Base-by-base conservation (phyloP, 2,888 invertebrate genomes). In the Polyommatus icarus region DNA sequence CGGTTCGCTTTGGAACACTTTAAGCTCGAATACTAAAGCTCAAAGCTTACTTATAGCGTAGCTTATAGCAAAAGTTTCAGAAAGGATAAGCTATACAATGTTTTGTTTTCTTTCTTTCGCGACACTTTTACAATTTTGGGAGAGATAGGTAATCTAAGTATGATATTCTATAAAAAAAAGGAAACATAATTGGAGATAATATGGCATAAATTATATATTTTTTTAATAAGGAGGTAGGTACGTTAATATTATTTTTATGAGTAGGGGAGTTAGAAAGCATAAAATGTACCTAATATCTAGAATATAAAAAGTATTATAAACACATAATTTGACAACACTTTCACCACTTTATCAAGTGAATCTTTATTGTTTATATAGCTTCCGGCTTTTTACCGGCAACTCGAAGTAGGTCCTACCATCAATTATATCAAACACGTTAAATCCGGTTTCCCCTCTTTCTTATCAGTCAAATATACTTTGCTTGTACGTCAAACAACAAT, bases 341-440 rank as follows among this genome's bases (percentile, higher is more conserved):
- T 67, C 67, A 15, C 67, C 67, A 18, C 29, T 29, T 29, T 67
- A 67, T 67, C 67, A 67, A 67, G 29, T 67, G 67, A 29, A 67
- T 67, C 29, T 67, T 67, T 67, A 67, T 67, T 32, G 67, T 67
- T 67, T 67, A 29, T 32, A 67, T 67, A 29, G 67, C 67, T 32
- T 67, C 67, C 67, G 67, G 67, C 67, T 67, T 67, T 29, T 29
- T 67, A 15, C 29, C 67, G 29, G 67, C 29, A 12, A 67, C 12
- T 29, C 1, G 61, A 67, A 29, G 15, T 67, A 67, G 67, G 67
- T 18, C 24, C 67, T 67, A 67, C 24, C 15, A 67, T 67, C 32
- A 15, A 67, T n/a, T n/a, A n/a, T n/a, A n/a, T 67, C 29, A 67
- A 10, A 67, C 8, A 61, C 6, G 29, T 29, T 0, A 67, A 29